Base-by-base conservation (phyloP, 2,797 vertebrate species). In the Sciurus carolinensis region DNA sequence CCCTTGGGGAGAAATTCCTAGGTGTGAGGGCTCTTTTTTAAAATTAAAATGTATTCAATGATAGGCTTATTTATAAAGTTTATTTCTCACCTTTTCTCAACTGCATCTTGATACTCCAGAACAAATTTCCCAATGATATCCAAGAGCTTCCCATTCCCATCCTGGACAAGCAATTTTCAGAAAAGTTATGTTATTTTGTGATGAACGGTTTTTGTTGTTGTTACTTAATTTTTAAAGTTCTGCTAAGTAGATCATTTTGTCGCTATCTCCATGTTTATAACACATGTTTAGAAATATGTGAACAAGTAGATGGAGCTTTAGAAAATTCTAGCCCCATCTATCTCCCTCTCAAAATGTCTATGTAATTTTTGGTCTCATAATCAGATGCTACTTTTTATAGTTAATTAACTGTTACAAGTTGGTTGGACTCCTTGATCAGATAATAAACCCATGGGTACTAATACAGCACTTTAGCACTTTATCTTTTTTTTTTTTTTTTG, bases 21-120 rank as follows among this genome's bases (percentile, higher is more conserved):
- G 6, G 1, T 20, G 24, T 76, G 7, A 64, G 18, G 44, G 18
- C 17, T 42, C 15, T 39, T 11, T 9, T 2, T 36, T 24, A 57
- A 64, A n/a, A 81, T 42, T 81, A 47, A 81, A 88, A 52, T 10
- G 9, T 50, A 36, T 26, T 86, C 85, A 85, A 66, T 64, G 47
- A 69, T n/a, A 26, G n/a, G 44, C 33, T 92, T 47, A 80, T 12
- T 66, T 90, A n/a, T 87, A 59, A 83, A 50, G 3, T 1, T 33
- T 17, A 28, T 57, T 64, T 81, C 59, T 90, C 39, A 57, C 20
- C 12, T 76, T 52, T 26, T 64, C 54, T 96, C 28, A 14, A 94
- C 94, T 83, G 81, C 59, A 54, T 77, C 39, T 54, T 80, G 28
- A 92, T 30, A 18, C 15, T 42, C 75, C 75, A 88, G 59, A 94